Base-by-base conservation (phyloP, 2,888 invertebrate species). In the Pocota personata region DNA sequence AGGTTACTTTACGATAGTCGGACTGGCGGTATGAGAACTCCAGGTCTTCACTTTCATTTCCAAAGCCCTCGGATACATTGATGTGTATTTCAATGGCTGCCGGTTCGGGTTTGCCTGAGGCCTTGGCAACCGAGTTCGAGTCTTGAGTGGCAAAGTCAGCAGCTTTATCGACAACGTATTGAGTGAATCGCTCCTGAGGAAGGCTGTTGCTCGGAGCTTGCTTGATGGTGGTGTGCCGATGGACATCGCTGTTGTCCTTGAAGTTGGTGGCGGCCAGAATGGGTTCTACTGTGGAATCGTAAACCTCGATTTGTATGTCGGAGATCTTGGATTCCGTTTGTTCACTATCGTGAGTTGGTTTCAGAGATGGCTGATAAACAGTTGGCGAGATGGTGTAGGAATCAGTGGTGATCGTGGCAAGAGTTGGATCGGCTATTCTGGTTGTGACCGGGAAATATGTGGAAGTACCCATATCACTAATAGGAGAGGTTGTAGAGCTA, bases 1-100 rank as follows among this genome's bases (percentile, higher is more conserved):
- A 50, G 5, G 78, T 46, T 3, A 32, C 62, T n/a, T 86, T 87
- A 0, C 80, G 64, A 37, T 71, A 84, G 48, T 89, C 89, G 0
- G 90, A 87, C 64, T 91, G 91, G 0, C 91, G 89, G 67, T 91
- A 92, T 1, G 91, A 91, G 67, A 92, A 91, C 58, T 92, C 92
- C 14, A 92, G 83, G 48, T 92, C 91, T 57, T 92, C 92, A 58
- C 89, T 91, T 62, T 91, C 91, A 57, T 89, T 92, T 8, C 90
- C 91, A 43, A 91, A 89, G 0, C 91, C 91, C 58, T 92, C 92
- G 0, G 92, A 92, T 0, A 92, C 92, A 87, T 92, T 92, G 0
- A 92, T 92, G 78, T 92, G 92, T 30, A 92, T 92, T 86, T 92
- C 92, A 35, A 92, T 92, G 21, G 91, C 91, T 3, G 92, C 91